Base-by-base conservation (phyloP, 2,797 vertebrate genomes). In the Saxicola maurus region DNA sequence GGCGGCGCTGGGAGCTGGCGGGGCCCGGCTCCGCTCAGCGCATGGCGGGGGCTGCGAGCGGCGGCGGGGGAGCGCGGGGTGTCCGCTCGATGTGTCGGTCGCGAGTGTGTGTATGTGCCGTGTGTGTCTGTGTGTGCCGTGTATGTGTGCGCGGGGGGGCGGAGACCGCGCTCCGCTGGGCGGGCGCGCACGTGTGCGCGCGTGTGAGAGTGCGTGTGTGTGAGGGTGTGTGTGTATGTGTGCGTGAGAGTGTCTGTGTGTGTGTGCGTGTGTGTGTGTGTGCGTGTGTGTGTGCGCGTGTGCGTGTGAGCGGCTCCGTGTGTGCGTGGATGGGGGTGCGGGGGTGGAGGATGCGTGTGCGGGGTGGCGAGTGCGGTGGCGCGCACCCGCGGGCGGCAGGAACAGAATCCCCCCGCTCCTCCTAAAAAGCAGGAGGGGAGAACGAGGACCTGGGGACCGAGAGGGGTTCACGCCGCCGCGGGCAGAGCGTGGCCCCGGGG, bases 131-230 rank as follows among this genome's bases (percentile, higher is more conserved):
- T 15, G 55, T 10, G 35, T 17, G 33, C 15, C 15, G 51, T 17
- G 53, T 42, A 10, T 69, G 65, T n/a, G 51, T 57, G 86, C 40
- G 57, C 33, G 53, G 65, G 55, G 74, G 31, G 91, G 84, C 65
- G 91, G 89, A 42, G 84, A 90, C 82, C 59, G 65, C 79, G 65
- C 91, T 78, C 38, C 43, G 8, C 82, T 49, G 73, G 86, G 83
- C 64, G 79, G 87, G 75, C 40, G 75, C 38, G 87, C 76, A 60
- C 80, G 85, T 61, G 88, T 78, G 91, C 33, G 76, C n/a, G 51
- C 43, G 59, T 46, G 68, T 82, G 79, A 25, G 55, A 8, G 28
- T 4, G 68, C 3, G 43, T 10, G 80, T 28, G 76, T 49, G 51
- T 15, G 52, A 3, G 72, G 4, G 23, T 4, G 72, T 2, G 43